phyloP scores from a whole-genome alignment of 2,797 vertebrate genomes.

The Hafferia zeledoni region DNA sequence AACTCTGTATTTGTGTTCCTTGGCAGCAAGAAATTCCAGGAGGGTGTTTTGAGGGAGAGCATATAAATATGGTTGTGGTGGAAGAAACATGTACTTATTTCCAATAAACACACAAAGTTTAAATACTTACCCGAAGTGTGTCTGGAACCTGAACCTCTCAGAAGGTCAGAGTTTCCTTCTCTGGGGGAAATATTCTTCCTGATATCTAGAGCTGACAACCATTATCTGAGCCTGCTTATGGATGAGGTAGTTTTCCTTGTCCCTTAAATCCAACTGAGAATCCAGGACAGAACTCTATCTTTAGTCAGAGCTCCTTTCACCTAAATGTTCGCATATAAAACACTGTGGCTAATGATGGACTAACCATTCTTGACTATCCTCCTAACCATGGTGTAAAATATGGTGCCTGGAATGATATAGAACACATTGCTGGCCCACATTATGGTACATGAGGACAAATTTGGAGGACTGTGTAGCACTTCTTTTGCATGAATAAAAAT shows the following conservation, averaged over 20 bases:
- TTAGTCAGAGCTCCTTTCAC: neutral
- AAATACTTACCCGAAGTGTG: neutral
- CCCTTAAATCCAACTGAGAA: neutral
- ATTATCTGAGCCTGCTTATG: neutral
- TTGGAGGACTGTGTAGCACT: neutral
- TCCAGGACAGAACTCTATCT: neutral
- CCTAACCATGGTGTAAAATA: neutral
- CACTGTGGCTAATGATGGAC: neutral
- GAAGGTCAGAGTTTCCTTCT: neutral
- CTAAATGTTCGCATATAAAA: neutral
- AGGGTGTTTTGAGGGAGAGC: neutral
- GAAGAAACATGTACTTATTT: neutral
- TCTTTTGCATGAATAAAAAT: slow-evolving; percentile 18
- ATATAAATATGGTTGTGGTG: fast-evolving
- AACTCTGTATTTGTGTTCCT: neutral
- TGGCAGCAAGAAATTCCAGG: neutral
- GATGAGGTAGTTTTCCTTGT: neutral
- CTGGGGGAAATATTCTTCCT: neutral
- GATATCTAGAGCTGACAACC: neutral
- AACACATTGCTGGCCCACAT: neutral
- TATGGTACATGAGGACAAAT: fast-evolving
- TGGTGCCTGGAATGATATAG: fast-evolving
- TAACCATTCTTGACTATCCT: neutral
- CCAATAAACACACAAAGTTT: neutral
- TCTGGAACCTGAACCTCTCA: neutral